A percentile compares a stretch with the other conserved stretches of the same genome.
phyloP scores from a whole-genome alignment of 2,888 invertebrate species.

The Nasonovia ribisnigri region DNA sequence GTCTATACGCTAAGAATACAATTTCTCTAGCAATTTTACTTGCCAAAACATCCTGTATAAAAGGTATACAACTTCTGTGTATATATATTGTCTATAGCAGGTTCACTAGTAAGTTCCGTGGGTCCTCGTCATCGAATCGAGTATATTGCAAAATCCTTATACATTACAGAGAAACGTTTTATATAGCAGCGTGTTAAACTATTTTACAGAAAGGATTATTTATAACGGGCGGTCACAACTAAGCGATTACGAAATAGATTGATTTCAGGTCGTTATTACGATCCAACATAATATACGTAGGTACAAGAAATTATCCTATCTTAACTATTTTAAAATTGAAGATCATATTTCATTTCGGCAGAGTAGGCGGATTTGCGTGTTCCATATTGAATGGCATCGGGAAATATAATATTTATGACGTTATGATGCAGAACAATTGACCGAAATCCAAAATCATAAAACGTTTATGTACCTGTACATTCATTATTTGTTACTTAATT shows the following conservation, averaged over 20 bases:
- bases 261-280: constrained; percentile 7
- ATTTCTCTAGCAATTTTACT: constrained; percentile 26
- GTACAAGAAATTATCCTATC: neutral
- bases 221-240: neutral
- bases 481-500: neutral
- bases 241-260: constrained; percentile 45
- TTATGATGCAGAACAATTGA: constrained; percentile 24
- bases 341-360: constrained; percentile 46
- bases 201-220: constrained; percentile 35
- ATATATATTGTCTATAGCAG: neutral
- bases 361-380: constrained; percentile 32
- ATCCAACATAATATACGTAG: neutral
- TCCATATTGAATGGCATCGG: neutral
- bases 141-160: constrained; percentile 10
- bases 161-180: neutral
- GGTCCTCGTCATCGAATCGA: neutral
- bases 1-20: constrained; percentile 19
- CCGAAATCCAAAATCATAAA: neutral
- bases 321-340: constrained; percentile 12
- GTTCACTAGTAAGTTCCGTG: neutral
- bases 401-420: neutral
- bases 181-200: neutral
- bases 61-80: neutral
- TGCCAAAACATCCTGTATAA: neutral
- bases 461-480: neutral